phyloP scores from a whole-genome alignment of 2,888 invertebrate species.

The Thereva unica region DNA sequence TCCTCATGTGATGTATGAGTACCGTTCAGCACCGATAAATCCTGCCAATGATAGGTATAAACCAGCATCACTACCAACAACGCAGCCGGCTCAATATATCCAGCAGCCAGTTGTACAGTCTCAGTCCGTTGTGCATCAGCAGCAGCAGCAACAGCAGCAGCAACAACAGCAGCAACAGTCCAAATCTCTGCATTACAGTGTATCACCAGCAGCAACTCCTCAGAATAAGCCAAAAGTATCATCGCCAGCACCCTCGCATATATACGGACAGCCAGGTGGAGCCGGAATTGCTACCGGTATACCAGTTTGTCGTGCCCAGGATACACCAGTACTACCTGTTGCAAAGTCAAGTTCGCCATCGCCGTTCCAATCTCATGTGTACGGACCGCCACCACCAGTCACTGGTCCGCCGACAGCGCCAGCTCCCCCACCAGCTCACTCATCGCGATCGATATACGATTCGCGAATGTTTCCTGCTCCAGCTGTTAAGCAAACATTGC shows the following conservation, averaged over 20 bases:
- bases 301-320: constrained; percentile 61
- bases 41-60: constrained; percentile 54
- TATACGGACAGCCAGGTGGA: constrained; percentile 49
- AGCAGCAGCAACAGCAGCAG: constrained; percentile 38
- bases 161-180: constrained; percentile 51
- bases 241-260: constrained; percentile 70
- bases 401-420: constrained; percentile 55
- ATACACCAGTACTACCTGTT: constrained; percentile 49
- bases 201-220: constrained; percentile 46
- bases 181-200: constrained; percentile 51
- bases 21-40: constrained; percentile 57
- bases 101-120: constrained; percentile 47
- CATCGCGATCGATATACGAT: constrained; percentile 50
- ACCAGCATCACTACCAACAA: constrained; percentile 56
- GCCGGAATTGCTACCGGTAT: constrained; percentile 63
- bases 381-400: constrained; percentile 60
- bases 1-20: constrained; percentile 50
- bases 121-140: constrained; percentile 47
- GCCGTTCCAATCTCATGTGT: constrained; percentile 54
- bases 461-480: constrained; percentile 48
- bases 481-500: constrained; percentile 44
- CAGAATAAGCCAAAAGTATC: constrained; percentile 68
- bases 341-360: constrained; percentile 63
- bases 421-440: constrained; percentile 64
- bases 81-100: constrained; percentile 47